phyloP scores from a whole-genome alignment of 2,797 vertebrate species.

The Rhinichthys osculus region DNA sequence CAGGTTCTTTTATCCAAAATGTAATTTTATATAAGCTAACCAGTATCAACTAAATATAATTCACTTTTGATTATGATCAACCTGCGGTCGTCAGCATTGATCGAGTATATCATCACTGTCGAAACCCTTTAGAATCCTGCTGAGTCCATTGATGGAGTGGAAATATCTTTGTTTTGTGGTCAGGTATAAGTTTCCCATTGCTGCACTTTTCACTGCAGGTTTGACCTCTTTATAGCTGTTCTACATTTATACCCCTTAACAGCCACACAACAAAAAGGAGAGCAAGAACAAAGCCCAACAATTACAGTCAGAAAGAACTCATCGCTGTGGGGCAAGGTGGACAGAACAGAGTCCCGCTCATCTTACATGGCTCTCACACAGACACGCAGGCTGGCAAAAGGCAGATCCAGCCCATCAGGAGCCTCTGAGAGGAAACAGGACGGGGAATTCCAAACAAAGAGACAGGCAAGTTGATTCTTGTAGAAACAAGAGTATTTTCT shows the following conservation, averaged over 20 bases:
- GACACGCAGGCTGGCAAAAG: slow-evolving; percentile 30
- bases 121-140: neutral
- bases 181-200: slow-evolving; percentile 36
- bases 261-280: slow-evolving; percentile 47
- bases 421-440: slow-evolving; percentile 48
- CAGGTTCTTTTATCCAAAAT: neutral
- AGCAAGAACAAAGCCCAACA: slow-evolving; percentile 52
- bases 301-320: slow-evolving; percentile 55
- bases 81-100: neutral
- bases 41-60: neutral
- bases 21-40: neutral
- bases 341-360: slow-evolving; percentile 72
- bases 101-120: neutral
- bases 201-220: slow-evolving; percentile 33
- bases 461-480: slow-evolving; percentile 62
- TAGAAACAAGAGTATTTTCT: slow-evolving; percentile 52
- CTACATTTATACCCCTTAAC: slow-evolving; percentile 46
- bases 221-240: slow-evolving; percentile 54
- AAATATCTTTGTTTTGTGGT: slow-evolving; percentile 22
- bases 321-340: slow-evolving; percentile 81
- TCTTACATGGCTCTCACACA: slow-evolving; percentile 71
- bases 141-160: neutral
- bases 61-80: neutral
- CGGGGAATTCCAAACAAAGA: slow-evolving; percentile 59
- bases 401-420: slow-evolving; percentile 41